Conservation (phyloP, 2,888 invertebrate species). For the Dynastes tityus region DNA sequence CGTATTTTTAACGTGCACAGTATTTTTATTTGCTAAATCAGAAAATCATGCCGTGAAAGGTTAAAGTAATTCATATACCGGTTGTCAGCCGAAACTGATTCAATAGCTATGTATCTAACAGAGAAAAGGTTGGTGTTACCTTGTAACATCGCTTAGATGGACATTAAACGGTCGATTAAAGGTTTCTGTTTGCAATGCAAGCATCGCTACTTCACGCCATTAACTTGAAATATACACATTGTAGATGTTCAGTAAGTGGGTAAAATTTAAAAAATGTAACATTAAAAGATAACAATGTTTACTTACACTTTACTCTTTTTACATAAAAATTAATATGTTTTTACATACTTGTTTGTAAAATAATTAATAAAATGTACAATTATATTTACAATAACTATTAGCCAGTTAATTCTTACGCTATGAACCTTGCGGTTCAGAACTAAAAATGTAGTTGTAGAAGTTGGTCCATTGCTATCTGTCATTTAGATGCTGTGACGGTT, state of each 20-base stretch:
- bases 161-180: no score
- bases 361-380: conserved; percentile 6
- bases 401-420: background rate
- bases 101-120: no score
- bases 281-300: conserved; percentile 1
- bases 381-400: conserved; percentile 11
- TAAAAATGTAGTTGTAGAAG: background rate
- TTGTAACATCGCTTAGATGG: no score
- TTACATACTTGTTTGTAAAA: background rate
- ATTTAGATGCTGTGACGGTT: background rate
- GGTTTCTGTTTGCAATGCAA: no score
- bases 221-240: background rate
- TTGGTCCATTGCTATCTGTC: background rate
- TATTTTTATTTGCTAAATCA: no score
- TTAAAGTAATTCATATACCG: no score
- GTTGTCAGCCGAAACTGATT: no score
- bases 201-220: no score
- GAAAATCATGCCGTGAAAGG: no score
- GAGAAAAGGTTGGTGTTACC: no score
- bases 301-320: background rate
- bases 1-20: no score
- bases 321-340: background rate
- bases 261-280: background rate
- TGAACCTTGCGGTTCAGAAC: background rate
- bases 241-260: background rate